phyloP scores from a whole-genome alignment of 92 coral and sea anemone species.

The Galaxea fascicularis region DNA sequence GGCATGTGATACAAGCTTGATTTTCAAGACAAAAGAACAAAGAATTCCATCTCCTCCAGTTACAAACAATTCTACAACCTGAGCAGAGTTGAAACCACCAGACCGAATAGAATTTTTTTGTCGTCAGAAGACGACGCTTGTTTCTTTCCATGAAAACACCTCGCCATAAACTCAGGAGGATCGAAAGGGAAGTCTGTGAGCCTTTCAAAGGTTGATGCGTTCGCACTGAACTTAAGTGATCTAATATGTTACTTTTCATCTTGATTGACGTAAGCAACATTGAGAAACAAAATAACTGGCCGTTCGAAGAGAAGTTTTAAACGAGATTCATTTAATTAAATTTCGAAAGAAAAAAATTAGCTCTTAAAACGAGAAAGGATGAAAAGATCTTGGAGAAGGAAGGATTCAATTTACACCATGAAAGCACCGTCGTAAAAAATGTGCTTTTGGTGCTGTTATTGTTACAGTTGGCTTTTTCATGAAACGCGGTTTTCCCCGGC shows the following conservation, averaged over 20 bases:
- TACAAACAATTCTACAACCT: slow-evolving; percentile 26
- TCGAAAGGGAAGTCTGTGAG: neutral
- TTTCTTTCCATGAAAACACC: neutral
- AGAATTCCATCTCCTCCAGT: neutral
- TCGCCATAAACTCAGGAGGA: neutral
- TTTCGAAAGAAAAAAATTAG: neutral
- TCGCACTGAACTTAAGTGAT: neutral
- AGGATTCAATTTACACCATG: neutral
- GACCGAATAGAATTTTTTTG: neutral
- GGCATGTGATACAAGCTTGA: slow-evolving; percentile 18
- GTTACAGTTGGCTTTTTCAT: too few relatives aligned
- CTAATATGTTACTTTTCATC: neutral
- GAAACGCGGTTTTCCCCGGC: too few relatives aligned
- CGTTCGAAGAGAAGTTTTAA: too few relatives aligned
- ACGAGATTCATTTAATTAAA: neutral
- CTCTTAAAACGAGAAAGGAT: neutral
- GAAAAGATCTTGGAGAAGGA: neutral
- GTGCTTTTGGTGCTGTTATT: neutral
- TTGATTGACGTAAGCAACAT: neutral
- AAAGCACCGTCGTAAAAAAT: neutral
- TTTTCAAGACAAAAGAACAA: slow-evolving; percentile 30
- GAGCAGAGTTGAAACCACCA: slow-evolving; percentile 13
- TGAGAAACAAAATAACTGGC: neutral
- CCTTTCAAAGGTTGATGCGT: neutral
- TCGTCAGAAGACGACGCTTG: neutral